Conservation (phyloP, 2,888 invertebrate genomes). For the Meiosimyza decipiens region DNA sequence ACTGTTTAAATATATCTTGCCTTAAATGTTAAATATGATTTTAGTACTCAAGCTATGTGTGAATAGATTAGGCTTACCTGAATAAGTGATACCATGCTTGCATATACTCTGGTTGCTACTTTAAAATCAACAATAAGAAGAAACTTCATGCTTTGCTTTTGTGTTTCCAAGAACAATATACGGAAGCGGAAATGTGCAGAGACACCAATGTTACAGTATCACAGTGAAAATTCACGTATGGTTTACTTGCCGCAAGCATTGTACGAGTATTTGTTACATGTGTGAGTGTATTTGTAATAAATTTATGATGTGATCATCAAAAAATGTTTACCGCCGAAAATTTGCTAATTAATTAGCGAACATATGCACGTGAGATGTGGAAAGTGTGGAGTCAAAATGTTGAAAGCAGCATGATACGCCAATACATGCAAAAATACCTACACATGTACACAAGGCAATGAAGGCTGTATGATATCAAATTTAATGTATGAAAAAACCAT, state of each 20-base stretch:
- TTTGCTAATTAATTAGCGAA: conserved; percentile 49
- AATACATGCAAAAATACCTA: too few species aligned
- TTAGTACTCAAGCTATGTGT: too few species aligned
- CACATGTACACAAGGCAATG: too few species aligned
- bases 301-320: conserved; percentile 48
- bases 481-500: too few species aligned
- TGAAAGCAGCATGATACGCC: too few species aligned
- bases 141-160: background rate
- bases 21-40: too few species aligned
- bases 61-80: too few species aligned
- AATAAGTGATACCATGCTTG: too few species aligned
- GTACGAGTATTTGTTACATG: background rate
- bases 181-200: conserved; percentile 21
- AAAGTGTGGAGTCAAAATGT: too few species aligned
- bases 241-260: conserved; percentile 11
- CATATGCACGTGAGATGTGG: background rate
- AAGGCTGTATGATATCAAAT: too few species aligned
- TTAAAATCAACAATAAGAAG: background rate
- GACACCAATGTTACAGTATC: background rate
- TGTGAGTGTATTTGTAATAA: conserved; percentile 32
- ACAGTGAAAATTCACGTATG: conserved; percentile 32
- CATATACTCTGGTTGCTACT: too few species aligned
- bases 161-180: conserved; percentile 25
- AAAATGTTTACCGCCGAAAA: conserved; percentile 47
- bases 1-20: too few species aligned